phyloP scores from a whole-genome alignment of 2,797 vertebrate genomes.

The Muscicapa comitata region DNA sequence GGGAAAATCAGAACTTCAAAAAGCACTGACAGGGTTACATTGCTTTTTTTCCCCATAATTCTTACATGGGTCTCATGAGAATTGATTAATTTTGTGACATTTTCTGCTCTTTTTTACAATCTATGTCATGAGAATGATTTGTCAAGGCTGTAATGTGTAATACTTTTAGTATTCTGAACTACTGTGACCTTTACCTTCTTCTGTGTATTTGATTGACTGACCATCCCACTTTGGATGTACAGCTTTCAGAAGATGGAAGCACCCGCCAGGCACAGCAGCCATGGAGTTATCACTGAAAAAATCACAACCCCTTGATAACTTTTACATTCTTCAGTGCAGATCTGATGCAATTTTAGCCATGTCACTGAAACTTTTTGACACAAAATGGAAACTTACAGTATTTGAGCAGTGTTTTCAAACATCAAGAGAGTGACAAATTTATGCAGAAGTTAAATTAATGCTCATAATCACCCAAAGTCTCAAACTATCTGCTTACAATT shows the following conservation, averaged over 20 bases:
- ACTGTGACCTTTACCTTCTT: conserved; percentile 35
- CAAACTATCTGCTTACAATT: neutral
- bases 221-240: neutral
- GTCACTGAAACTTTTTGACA: neutral
- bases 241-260: neutral
- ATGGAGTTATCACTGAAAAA: neutral
- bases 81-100: conserved; percentile 70
- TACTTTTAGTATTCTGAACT: conserved; percentile 51
- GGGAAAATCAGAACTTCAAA: neutral
- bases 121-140: conserved; percentile 62
- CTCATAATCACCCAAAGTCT: neutral
- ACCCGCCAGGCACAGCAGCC: neutral
- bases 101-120: conserved; percentile 68
- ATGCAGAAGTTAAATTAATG: neutral
- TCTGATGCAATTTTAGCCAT: neutral
- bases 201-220: conserved; percentile 41
- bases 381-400: neutral
- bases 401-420: neutral
- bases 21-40: neutral
- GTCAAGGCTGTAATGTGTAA: conserved; percentile 55
- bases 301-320: neutral
- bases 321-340: neutral
- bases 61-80: conserved; percentile 7
- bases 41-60: neutral
- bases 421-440: neutral